phyloP scores from a whole-genome alignment of 2,797 vertebrate genomes.

The Cebuella pygmaea region DNA sequence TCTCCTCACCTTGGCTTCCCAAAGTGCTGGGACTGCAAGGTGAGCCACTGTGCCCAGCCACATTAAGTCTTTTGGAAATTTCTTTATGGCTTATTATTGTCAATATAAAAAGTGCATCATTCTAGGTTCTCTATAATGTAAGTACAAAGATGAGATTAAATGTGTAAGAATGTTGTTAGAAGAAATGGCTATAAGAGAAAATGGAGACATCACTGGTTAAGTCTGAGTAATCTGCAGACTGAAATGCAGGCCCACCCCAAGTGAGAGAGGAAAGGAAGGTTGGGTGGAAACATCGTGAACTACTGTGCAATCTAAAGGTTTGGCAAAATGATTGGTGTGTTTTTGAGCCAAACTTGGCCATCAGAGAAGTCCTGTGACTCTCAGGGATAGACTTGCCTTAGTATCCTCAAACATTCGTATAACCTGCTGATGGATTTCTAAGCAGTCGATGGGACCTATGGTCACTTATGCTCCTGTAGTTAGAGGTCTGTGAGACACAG shows the following conservation, averaged over 20 bases:
- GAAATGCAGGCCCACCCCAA: not conserved
- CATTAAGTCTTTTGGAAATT: not conserved
- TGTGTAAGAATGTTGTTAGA: not conserved
- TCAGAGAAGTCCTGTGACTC: not conserved
- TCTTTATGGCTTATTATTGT: not conserved
- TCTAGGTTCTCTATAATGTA: constrained; percentile 22
- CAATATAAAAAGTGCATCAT: not conserved
- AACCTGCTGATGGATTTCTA: not conserved
- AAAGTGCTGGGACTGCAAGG: not conserved
- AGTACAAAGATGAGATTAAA: not conserved
- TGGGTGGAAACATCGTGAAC: not conserved
- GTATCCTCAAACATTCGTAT: not conserved
- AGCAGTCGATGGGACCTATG: not conserved
- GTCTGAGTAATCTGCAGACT: not conserved
- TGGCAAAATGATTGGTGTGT: not conserved
- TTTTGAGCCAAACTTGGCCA: not conserved
- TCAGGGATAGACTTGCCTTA: not conserved
- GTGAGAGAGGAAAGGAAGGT: not conserved
- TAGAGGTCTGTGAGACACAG: not conserved
- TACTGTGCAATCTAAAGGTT: not conserved
- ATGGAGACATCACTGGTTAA: not conserved
- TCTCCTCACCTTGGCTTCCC: not conserved
- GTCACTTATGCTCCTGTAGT: not conserved
- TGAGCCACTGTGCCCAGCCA: not conserved
- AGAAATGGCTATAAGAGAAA: not conserved